phyloP scores from a whole-genome alignment of 2,113 vertebrate species.

The Terrapene triunguis region DNA sequence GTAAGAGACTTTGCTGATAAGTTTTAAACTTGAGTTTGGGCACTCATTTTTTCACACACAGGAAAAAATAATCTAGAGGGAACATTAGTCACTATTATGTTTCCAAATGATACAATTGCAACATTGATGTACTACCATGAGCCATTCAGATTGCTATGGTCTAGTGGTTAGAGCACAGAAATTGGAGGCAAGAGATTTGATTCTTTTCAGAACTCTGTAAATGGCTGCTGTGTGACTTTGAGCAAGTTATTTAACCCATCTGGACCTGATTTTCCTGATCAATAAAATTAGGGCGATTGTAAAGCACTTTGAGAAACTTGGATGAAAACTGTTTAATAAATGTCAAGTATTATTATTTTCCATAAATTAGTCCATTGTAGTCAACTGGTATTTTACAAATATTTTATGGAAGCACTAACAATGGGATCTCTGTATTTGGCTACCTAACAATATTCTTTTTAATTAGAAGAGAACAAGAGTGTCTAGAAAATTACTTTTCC shows the following conservation, averaged over 20 bases:
- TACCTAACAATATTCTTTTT: slow-evolving; percentile 48
- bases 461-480: slow-evolving; percentile 52
- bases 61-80: neutral
- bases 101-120: slow-evolving; percentile 26
- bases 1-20: neutral
- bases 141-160: slow-evolving; percentile 34
- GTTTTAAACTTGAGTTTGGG: slow-evolving; percentile 35
- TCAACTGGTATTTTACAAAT: slow-evolving; percentile 54
- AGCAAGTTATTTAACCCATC: slow-evolving; percentile 35
- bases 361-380: slow-evolving; percentile 66
- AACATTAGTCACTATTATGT: neutral
- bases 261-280: slow-evolving; percentile 56
- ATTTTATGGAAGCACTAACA: slow-evolving; percentile 67
- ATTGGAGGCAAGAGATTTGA: neutral
- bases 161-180: slow-evolving; percentile 52
- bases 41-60: neutral
- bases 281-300: slow-evolving; percentile 50
- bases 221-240: slow-evolving; percentile 65
- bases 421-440: slow-evolving; percentile 56
- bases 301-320: slow-evolving; percentile 56
- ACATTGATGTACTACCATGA: slow-evolving; percentile 31
- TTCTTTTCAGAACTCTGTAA: slow-evolving; percentile 39
- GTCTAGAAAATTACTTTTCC: neutral
- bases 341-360: slow-evolving; percentile 70
- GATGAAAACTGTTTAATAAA: slow-evolving; percentile 73